These are phyloP conservation scores for Mallotus villosus DNA, from an alignment of 2,797 vertebrate genomes.

Conservation along the genomic window DNA sequence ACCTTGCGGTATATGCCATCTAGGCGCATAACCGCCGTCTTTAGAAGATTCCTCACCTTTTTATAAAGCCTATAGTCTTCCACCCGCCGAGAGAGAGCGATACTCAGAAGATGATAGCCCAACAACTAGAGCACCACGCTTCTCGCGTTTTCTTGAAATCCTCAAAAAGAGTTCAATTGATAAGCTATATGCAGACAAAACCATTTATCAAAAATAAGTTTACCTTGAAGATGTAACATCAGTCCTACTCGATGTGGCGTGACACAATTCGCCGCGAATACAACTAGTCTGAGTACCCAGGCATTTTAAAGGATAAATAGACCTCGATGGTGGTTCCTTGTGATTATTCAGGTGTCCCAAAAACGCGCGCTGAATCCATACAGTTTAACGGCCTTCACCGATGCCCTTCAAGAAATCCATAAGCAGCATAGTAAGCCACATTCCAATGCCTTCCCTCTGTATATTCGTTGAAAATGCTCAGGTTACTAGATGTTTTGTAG, in stretches of 20 bases:
- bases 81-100: conserved; percentile 45
- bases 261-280: conserved; percentile 44
- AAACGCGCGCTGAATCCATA: conserved; percentile 55
- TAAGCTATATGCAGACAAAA: conserved; percentile 6
- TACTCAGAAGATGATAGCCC: conserved; percentile 39
- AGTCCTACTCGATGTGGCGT: conserved; percentile 62
- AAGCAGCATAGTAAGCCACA: conserved; percentile 45
- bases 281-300: conserved; percentile 35
- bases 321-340: conserved; percentile 43
- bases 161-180: conserved; percentile 43
- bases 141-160: conserved; percentile 24
- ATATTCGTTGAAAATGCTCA: conserved; percentile 33
- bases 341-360: conserved; percentile 70
- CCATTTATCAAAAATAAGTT: conserved; percentile 39
- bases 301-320: conserved; percentile 49
- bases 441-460: conserved; percentile 23
- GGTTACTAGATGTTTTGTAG: conserved; percentile 29
- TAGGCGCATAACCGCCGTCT: conserved; percentile 28
- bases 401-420: conserved; percentile 74
- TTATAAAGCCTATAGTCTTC: conserved; percentile 35
- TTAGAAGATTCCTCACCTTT: conserved; percentile 29
- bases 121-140: conserved; percentile 14
- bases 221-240: conserved; percentile 77
- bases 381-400: conserved; percentile 58
- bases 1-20: conserved; percentile 18